Base-by-base conservation (phyloP, 2,113 vertebrate genomes). In the Semicossyphus pulcher region DNA sequence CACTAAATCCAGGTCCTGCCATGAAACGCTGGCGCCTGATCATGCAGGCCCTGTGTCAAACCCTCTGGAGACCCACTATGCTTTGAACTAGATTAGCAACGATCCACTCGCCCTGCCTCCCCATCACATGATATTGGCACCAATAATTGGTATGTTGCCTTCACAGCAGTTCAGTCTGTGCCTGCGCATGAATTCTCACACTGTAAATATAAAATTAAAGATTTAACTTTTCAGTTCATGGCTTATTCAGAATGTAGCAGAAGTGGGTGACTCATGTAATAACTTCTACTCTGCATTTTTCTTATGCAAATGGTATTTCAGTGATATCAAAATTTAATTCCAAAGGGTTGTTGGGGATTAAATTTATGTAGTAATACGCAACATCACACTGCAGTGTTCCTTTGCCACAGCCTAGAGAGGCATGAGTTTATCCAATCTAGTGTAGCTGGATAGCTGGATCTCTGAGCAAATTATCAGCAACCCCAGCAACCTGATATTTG, bases 1-100 rank as follows among this genome's bases (percentile, higher is more conserved):
- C 85, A 66, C 86, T 85, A 79, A 91, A 90, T 86, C 87, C 89
- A 87, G 67, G 85, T 81, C 85, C 87, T 64, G 73, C 88, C 81
- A 74, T 47, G 44, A 72, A 89, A 73, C 29, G 12, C 76, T 45
- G 16, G 42, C 65, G 39, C 72, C 76, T 88, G 73, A 87, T 86
- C 79, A 85, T 68, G 73, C 59, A 83, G 80, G 68, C 59, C 64
- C 68, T 1, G n/a, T 14, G 29, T 42, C 36, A 21, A 66, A 51
- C 61, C 73, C 63, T 28, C 76, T 48, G n/a, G 76, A 70, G 70
- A 82, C 49, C 60, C 61, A 25, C 62, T 31, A n/a, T 32, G 62
- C 65, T 18, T 63, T 79, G 65, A 86, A 84, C 72, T 59, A 83
- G 78, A 90, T 84, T 81, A 83, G 71, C 44, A 59, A 69, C 57